Conservation (phyloP, 2,888 invertebrate genomes). For the Drosophila prostipennis region DNA sequence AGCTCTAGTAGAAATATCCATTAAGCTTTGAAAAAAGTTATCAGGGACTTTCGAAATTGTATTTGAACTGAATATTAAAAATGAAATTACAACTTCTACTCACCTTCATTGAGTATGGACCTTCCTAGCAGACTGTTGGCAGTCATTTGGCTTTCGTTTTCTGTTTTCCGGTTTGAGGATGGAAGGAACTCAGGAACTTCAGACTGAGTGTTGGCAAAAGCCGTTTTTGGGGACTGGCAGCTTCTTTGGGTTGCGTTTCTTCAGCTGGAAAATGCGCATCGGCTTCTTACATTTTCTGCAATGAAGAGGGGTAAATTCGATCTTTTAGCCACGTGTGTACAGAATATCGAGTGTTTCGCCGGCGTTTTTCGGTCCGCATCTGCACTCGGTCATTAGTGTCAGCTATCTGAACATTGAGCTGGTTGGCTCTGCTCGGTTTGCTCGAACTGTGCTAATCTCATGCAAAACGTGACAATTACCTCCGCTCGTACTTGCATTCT, state of each 20-base stretch:
- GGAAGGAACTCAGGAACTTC: conserved; percentile 2
- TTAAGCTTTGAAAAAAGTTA: too few species aligned
- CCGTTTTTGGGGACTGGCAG: conserved; percentile 23
- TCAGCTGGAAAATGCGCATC: conserved; percentile 36
- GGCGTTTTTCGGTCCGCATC: conserved; percentile 15
- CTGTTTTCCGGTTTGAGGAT: neutral
- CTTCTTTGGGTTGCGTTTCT: conserved; percentile 73
- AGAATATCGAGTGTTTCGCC: neutral
- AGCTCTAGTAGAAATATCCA: too few species aligned
- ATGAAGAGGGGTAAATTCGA: conserved; percentile 8
- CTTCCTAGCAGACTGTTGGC: conserved; percentile 72
- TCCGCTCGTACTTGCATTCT: conserved; percentile 31
- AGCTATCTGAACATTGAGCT: conserved; percentile 30
- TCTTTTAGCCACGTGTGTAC: conserved; percentile 3
- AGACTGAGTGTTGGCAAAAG: neutral
- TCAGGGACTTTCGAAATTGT: too few species aligned
- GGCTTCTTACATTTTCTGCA: conserved; percentile 77
- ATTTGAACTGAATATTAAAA: too few species aligned
- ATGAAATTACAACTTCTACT: conserved; percentile 2
- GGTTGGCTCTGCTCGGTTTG: conserved; percentile 13
- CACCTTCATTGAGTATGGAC: conserved; percentile 74
- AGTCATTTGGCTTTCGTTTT: conserved; percentile 70
- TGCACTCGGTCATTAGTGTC: conserved; percentile 39
- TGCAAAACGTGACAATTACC: conserved; percentile 69
- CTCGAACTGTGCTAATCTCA: conserved; percentile 49